Evolutionary conservation across 2,797 vertebrate genomes (phyloP).

Genomic region (Huso huso): DNA sequence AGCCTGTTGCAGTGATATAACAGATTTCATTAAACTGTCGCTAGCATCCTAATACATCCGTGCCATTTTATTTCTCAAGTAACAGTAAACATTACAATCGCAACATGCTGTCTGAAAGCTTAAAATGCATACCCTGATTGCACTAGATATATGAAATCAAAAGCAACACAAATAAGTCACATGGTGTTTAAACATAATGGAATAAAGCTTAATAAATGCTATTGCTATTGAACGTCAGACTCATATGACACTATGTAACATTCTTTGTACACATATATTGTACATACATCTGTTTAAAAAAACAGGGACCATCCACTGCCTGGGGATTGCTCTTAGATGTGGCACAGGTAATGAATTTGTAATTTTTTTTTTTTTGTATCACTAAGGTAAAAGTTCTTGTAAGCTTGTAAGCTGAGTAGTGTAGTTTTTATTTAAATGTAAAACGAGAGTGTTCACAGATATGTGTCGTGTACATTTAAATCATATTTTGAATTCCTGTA

Average conservation of each 20-base stretch:
- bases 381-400: constrained; percentile 14
- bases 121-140: too few relatives aligned
- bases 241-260: too few relatives aligned
- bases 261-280: too few relatives aligned
- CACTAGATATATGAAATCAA: too few relatives aligned
- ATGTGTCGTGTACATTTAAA: constrained; percentile 17
- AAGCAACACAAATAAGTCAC: too few relatives aligned
- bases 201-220: not conserved
- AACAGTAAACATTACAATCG: too few relatives aligned
- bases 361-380: constrained; percentile 18
- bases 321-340: not conserved
- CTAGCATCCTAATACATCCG: too few relatives aligned
- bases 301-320: constrained; percentile 9
- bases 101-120: too few relatives aligned
- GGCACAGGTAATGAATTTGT: not conserved
- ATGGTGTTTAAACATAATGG: too few relatives aligned
- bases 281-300: too few relatives aligned
- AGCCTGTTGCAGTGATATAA: not conserved
- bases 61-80: too few relatives aligned
- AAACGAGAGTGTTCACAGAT: not conserved
- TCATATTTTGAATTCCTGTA: constrained; percentile 26
- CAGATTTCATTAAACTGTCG: not conserved
- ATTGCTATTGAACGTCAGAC: not conserved
- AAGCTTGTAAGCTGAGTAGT: not conserved
- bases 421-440: constrained; percentile 19